Conservation (phyloP, 37 sponge, comb jelly and placozoan species). For the Amphimedon queenslandica region DNA sequence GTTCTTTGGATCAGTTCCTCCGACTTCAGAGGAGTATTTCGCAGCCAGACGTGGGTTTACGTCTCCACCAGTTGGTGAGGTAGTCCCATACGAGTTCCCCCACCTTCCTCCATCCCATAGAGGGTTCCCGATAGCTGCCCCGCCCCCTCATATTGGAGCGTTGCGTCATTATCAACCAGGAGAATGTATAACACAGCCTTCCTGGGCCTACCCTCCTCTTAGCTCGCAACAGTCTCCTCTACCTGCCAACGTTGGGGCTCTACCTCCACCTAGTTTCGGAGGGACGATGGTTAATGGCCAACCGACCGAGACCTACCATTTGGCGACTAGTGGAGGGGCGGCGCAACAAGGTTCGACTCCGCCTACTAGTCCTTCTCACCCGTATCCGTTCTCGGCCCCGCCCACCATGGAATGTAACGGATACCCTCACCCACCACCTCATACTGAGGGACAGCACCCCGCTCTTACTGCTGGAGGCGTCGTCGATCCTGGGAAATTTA, state of each 20-base stretch:
- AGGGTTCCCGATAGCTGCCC: conserved; percentile 24
- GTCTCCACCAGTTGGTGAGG: conserved; percentile 52
- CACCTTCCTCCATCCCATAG: conserved; percentile 27
- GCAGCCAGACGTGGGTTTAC: conserved; percentile 36
- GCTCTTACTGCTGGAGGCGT: conserved; percentile 3
- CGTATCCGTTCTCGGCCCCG: conserved; percentile 3
- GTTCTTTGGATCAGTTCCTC: conserved; percentile 8
- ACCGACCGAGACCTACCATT: neutral
- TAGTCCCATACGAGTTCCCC: conserved; percentile 52
- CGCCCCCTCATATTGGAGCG: conserved; percentile 18
- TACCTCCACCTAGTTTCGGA: conserved; percentile 19
- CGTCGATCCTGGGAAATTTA: conserved; percentile 28
- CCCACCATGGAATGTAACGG: conserved; percentile 14
- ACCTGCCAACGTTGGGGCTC: neutral
- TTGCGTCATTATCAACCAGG: conserved; percentile 59
- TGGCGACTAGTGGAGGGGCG: neutral
- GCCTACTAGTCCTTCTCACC: neutral
- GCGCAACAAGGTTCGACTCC: neutral
- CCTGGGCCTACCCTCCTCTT: conserved; percentile 63
- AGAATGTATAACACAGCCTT: conserved; percentile 44
- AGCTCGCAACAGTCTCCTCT: conserved; percentile 33
- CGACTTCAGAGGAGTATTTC: conserved; percentile 19
- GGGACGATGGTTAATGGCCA: neutral
- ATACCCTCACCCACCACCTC: conserved; percentile 12
- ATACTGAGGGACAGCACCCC: conserved; percentile 1